Evolutionary conservation across 2,888 invertebrate genomes (phyloP).

Genomic region (Papilio elwesi): DNA sequence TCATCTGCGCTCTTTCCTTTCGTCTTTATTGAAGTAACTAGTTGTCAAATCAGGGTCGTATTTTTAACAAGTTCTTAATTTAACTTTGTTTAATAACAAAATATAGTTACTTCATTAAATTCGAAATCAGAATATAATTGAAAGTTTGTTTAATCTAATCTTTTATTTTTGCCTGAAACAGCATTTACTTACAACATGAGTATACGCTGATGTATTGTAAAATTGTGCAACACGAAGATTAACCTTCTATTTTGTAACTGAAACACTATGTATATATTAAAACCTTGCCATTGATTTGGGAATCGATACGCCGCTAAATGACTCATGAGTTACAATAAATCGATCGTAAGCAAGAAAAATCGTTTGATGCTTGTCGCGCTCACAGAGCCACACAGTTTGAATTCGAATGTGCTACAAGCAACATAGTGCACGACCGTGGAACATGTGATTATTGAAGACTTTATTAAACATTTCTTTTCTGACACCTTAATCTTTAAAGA

Average conservation of each 20-base stretch:
- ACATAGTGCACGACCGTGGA: constrained; percentile 6
- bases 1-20: no score
- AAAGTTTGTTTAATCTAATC: no score
- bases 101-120: no score
- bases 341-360: constrained; percentile 2
- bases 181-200: no score
- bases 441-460: not conserved
- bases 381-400: constrained; percentile 46
- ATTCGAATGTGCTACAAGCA: constrained; percentile 44
- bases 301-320: not conserved
- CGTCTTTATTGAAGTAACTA: no score
- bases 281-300: not conserved
- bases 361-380: not conserved
- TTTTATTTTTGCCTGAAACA: no score
- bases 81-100: no score
- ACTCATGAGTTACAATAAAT: not conserved
- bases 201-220: not conserved
- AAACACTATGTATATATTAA: not conserved
- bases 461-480: not conserved
- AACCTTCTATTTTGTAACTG: not conserved
- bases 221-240: not conserved
- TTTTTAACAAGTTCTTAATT: no score
- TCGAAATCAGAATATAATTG: no score
- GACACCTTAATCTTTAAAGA: not conserved
- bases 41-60: no score